Evolutionary conservation across 2,113 vertebrate genomes (phyloP), one percentile per base, ranked within the genome.

Genomic region (Zingel zingel): DNA sequence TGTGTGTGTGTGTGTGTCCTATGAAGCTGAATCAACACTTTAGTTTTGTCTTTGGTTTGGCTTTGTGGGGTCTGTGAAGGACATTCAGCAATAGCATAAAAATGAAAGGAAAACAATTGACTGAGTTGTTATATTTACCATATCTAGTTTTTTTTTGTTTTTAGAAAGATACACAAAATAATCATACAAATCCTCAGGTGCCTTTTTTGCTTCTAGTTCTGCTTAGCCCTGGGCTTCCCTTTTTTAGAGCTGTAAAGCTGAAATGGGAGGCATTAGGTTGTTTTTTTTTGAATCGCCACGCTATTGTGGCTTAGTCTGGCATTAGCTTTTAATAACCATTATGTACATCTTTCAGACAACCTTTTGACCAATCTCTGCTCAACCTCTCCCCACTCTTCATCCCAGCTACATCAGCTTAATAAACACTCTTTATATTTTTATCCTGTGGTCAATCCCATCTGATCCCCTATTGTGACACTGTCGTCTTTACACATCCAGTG

Each of bases 361-460:
- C 79, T 64, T 65, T 77, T 82, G 84, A 85, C 78, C 79, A 11
- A 43, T 72, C 74, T 36, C 25, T 0, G 47, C 68, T 78, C 79
- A 21, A 39, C 80, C n/a, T 62, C 82, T 59, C 27, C 56, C 48
- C 2, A 0, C 79, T 75, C 65, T 77, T 88, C 81, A 72, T 90
- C 88, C 86, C 43, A 1, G 74, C 84, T 78, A 82, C 89, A 90
- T 89, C 84, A 39, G 70, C 92, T 93, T 92, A 91, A 90, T 93
- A 93, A 92, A 93, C 92, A 93, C 81, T 74, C 84, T 73, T 88
- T 90, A 89, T 86, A 85, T 93, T 93, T 93, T 94, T 85, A 94
- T 91, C 91, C 88, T 16, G 51, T 66, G 87, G 91, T 93, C 92
- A 91, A 93, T 93, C 92, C 88, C 72, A 67, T 91, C 90, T 92